These are phyloP conservation scores for Drosophila algonquin DNA, from an alignment of 2,888 invertebrate genomes.

Conservation along the genomic window DNA sequence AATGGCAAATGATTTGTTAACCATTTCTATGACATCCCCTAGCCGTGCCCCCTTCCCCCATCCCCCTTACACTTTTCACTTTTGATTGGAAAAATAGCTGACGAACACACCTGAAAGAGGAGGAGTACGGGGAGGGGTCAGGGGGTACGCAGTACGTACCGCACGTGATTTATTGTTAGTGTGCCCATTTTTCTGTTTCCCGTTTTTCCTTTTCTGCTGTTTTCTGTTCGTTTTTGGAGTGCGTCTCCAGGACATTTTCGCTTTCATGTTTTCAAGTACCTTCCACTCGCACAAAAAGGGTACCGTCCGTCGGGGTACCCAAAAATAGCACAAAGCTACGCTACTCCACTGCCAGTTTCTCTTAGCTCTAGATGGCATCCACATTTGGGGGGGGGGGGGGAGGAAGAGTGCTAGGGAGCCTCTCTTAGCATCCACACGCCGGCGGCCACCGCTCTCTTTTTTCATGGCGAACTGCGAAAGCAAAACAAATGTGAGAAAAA, in stretches of 20 bases:
- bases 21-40: constrained; percentile 45
- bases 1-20: constrained; percentile 71
- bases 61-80: constrained; percentile 42
- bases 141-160: neutral
- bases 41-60: neutral
- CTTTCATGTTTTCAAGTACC: constrained; percentile 61
- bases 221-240: constrained; percentile 10
- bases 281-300: neutral
- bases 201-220: constrained; percentile 29
- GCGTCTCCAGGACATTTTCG: constrained; percentile 40
- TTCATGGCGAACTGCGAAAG: constrained; percentile 72
- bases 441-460: constrained; percentile 4
- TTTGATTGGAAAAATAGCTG: constrained; percentile 47
- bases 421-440: constrained; percentile 65
- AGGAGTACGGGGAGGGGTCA: neutral
- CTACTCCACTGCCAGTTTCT: constrained; percentile 25
- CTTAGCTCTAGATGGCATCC: constrained; percentile 63
- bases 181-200: constrained; percentile 52
- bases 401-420: no score
- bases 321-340: constrained; percentile 13
- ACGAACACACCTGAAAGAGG: constrained; percentile 1
- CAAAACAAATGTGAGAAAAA: constrained; percentile 81
- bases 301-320: constrained; percentile 14
- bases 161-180: constrained; percentile 77
- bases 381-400: constrained; percentile 9